phyloP scores from a whole-genome alignment of 2,888 invertebrate species.

The Chironomus tentans region DNA sequence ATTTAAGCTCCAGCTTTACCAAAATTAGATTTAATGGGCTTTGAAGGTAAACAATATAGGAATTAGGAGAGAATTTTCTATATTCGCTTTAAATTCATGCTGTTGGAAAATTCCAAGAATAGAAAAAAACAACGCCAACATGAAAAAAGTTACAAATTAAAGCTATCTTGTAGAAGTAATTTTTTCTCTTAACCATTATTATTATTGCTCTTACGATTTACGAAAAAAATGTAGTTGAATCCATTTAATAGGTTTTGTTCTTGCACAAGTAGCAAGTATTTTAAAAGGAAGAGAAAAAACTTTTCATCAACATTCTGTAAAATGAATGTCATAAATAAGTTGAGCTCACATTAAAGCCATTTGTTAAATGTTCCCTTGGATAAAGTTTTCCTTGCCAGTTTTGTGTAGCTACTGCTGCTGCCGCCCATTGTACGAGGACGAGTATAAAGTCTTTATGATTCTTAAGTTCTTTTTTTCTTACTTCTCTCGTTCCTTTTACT shows the following conservation, averaged over 20 bases:
- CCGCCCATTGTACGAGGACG: not conserved
- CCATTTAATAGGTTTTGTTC: not conserved
- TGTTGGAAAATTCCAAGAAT: too few relatives aligned
- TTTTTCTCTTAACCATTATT: not conserved
- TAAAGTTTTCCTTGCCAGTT: not conserved
- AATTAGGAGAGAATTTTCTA: too few relatives aligned
- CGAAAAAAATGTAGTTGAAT: not conserved
- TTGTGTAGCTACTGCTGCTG: not conserved
- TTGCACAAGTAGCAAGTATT: not conserved
- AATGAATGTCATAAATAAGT: slow-evolving; percentile 4
- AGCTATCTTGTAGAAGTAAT: too few relatives aligned
- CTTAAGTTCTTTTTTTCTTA: not conserved
- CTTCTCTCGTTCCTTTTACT: not conserved
- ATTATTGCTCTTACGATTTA: not conserved
- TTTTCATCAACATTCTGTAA: slow-evolving; percentile 5
- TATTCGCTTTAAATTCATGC: too few relatives aligned
- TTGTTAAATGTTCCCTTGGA: slow-evolving; percentile 6
- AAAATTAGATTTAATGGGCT: too few relatives aligned
- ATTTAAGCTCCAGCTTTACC: too few relatives aligned
- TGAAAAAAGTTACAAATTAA: too few relatives aligned
- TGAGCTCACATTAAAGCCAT: slow-evolving; percentile 10
- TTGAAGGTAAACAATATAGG: too few relatives aligned
- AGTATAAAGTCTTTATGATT: not conserved
- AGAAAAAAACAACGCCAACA: too few relatives aligned
- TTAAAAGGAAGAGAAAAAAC: not conserved